phyloP scores from a whole-genome alignment of 2,113 vertebrate genomes.

The Furnarius figulus region DNA sequence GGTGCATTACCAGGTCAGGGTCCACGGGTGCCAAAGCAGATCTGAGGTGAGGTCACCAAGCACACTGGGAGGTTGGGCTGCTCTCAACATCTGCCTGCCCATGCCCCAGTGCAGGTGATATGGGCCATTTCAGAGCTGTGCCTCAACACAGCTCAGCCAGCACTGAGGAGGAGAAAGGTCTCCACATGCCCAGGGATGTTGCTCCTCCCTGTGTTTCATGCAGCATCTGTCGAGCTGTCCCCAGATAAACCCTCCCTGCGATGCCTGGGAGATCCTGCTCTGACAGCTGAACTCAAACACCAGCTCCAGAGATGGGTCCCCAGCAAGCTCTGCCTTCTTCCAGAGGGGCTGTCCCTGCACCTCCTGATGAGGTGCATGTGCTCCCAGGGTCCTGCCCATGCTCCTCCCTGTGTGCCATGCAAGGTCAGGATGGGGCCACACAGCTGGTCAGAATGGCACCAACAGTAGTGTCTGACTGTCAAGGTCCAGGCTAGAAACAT shows the following conservation, averaged over 20 bases:
- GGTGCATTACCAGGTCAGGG: background rate
- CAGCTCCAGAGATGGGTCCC: background rate
- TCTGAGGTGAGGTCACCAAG: accelerated
- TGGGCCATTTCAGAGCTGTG: background rate
- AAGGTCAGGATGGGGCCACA: no score
- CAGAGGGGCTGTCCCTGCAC: background rate
- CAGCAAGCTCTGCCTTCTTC: background rate
- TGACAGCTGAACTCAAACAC: background rate
- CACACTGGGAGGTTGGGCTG: background rate
- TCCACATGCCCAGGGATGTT: background rate
- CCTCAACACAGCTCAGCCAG: background rate
- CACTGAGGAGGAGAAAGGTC: background rate
- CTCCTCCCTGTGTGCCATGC: background rate
- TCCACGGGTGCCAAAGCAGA: background rate
- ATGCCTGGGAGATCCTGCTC: background rate
- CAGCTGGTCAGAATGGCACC: background rate
- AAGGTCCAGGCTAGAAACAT: background rate
- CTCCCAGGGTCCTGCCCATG: background rate
- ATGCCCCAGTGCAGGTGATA: accelerated
- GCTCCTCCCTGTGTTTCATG: background rate
- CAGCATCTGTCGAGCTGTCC: background rate
- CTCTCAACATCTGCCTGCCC: background rate
- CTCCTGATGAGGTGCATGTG: accelerated
- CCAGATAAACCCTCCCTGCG: background rate
- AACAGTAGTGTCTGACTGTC: background rate